A percentile compares a stretch with the other conserved stretches of the same genome.
phyloP scores from a whole-genome alignment of 2,113 vertebrate species.

The Cavia porcellus region DNA sequence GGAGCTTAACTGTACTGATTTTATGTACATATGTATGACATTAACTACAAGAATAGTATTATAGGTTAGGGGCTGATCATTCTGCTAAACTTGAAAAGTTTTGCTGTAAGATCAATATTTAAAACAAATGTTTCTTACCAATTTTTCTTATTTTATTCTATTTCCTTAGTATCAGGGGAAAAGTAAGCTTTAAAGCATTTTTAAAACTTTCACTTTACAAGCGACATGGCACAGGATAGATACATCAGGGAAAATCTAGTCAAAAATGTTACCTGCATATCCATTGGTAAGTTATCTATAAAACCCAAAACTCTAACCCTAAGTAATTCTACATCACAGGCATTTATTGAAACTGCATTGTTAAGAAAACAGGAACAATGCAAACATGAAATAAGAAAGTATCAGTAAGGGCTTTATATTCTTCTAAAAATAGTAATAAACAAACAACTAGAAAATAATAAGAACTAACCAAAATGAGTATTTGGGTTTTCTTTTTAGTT shows the following conservation, averaged over 20 bases:
- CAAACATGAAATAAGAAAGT: background rate
- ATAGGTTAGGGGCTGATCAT: background rate
- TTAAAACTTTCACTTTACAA: background rate
- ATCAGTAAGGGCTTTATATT: background rate
- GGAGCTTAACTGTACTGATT: background rate
- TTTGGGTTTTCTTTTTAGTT: background rate
- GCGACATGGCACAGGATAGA: background rate
- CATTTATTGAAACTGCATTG: background rate
- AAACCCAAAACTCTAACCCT: background rate
- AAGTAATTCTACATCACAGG: background rate
- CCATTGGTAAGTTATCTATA: background rate
- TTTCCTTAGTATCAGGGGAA: background rate
- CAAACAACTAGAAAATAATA: background rate
- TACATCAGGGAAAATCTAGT: background rate
- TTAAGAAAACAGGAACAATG: background rate
- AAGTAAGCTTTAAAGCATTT: background rate
- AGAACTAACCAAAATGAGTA: constrained; percentile 11
- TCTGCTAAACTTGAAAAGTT: background rate
- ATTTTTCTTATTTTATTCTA: constrained; percentile 48
- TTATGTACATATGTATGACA: background rate
- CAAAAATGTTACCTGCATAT: background rate
- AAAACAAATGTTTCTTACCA: constrained; percentile 17
- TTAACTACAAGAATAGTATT: background rate
- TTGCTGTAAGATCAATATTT: constrained; percentile 3
- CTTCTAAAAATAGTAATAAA: constrained; percentile 3